Percentiles rank a stretch among this genome's conserved stretches.
Evolutionary conservation across 2,113 vertebrate genomes (phyloP).

Genomic region (Piliocolobus tephrosceles): DNA sequence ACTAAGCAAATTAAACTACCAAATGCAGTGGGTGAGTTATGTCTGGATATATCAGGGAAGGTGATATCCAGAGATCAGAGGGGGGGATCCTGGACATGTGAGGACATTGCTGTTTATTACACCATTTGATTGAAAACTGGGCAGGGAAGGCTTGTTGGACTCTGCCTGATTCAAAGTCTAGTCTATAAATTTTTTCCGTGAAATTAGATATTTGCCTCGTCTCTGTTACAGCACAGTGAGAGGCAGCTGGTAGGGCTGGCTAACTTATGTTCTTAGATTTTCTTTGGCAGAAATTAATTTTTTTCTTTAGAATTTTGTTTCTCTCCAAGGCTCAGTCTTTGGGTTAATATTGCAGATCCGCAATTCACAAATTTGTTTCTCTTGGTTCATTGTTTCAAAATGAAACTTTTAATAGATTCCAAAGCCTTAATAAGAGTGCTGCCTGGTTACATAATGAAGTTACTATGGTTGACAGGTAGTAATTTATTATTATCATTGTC

Average conservation of each 20-base stretch:
- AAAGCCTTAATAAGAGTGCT: slow-evolving; percentile 66
- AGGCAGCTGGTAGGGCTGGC: slow-evolving; percentile 49
- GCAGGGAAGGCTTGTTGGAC: background rate
- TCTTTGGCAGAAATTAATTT: slow-evolving; percentile 71
- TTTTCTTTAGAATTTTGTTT: slow-evolving; percentile 22
- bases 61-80: background rate
- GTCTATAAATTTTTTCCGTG: slow-evolving; percentile 52
- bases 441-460: slow-evolving; percentile 61
- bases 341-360: slow-evolving; percentile 54
- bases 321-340: slow-evolving; percentile 48
- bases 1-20: background rate
- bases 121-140: slow-evolving; percentile 9
- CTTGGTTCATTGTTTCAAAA: slow-evolving; percentile 64
- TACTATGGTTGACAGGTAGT: slow-evolving; percentile 60
- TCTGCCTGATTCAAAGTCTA: slow-evolving; percentile 18
- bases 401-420: slow-evolving; percentile 69
- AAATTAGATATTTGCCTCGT: slow-evolving; percentile 62
- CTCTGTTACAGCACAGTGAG: slow-evolving; percentile 25
- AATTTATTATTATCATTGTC: slow-evolving; percentile 69
- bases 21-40: background rate
- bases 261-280: slow-evolving; percentile 66
- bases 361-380: slow-evolving; percentile 64
- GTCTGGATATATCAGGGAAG: background rate
- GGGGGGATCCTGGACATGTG: background rate
- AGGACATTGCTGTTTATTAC: background rate